phyloP scores from a whole-genome alignment of 2,797 vertebrate species.

The Phrynocephalus vlangalii region DNA sequence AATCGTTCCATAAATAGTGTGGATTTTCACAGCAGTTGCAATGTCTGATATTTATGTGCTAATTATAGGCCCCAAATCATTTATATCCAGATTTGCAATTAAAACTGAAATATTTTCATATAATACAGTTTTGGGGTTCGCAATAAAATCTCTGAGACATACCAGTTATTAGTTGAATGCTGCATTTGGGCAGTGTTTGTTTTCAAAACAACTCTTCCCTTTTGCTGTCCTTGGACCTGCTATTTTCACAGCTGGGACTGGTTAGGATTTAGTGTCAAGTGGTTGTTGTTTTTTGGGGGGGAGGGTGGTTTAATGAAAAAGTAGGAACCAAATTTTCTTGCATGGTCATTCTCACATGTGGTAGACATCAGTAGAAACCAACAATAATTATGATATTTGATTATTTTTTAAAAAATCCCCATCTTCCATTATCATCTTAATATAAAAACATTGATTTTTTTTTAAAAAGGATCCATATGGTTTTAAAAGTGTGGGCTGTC shows the following conservation, averaged over 20 bases:
- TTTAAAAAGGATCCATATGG: constrained; percentile 48
- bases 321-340: constrained; percentile 26
- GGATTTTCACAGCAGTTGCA: constrained; percentile 71
- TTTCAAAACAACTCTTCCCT: constrained; percentile 68
- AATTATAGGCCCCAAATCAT: constrained; percentile 77
- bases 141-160: constrained; percentile 68
- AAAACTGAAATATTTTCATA: constrained; percentile 78
- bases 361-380: constrained; percentile 50
- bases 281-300: constrained; percentile 10
- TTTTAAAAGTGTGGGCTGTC: constrained; percentile 64
- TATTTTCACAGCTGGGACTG: constrained; percentile 66
- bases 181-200: constrained; percentile 72
- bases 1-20: constrained; percentile 76
- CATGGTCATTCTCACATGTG: constrained; percentile 37
- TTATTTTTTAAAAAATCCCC: constrained; percentile 52
- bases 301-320: constrained; percentile 19
- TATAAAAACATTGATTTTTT: constrained; percentile 58
- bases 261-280: constrained; percentile 49
- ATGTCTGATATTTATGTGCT: constrained; percentile 74
- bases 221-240: constrained; percentile 54
- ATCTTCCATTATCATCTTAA: constrained; percentile 54
- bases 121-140: constrained; percentile 71
- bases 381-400: constrained; percentile 37
- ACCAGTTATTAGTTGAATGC: constrained; percentile 65
- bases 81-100: constrained; percentile 73